phyloP scores from a whole-genome alignment of 1,140 invertebrate genomes.

The Listronotus bonariensis region DNA sequence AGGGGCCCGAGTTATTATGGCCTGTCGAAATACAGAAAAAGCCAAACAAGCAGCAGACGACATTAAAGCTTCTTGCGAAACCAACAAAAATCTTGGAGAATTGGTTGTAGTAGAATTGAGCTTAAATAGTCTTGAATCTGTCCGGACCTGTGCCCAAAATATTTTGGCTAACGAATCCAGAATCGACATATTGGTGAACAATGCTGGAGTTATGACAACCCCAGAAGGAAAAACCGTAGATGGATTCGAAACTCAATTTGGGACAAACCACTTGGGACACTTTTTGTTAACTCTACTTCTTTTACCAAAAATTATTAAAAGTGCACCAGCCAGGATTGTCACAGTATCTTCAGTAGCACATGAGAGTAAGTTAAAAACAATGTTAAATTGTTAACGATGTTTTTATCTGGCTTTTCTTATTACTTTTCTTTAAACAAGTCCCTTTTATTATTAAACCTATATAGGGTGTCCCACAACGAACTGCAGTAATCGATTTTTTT shows the following conservation, averaged over 20 bases:
- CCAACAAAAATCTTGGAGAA: constrained; percentile 60
- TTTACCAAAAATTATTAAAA: constrained; percentile 63
- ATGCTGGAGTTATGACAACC: constrained; percentile 79
- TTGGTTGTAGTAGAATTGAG: constrained; percentile 68
- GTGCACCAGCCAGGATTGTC: constrained; percentile 61
- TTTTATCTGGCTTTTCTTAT: too few species aligned
- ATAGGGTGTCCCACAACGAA: too few species aligned
- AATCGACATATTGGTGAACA: constrained; percentile 79
- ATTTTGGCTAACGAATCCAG: constrained; percentile 64
- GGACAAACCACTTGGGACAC: constrained; percentile 81
- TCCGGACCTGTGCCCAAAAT: constrained; percentile 70
- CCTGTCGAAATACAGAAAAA: constrained; percentile 54
- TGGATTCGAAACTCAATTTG: constrained; percentile 80
- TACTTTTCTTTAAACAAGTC: too few species aligned
- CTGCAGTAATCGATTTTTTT: too few species aligned
- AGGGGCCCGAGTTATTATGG: constrained; percentile 58
- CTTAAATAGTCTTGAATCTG: constrained; percentile 72
- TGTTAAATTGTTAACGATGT: too few species aligned
- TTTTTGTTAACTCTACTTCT: constrained; percentile 83
- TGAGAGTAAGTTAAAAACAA: constrained; percentile 50
- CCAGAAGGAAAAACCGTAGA: constrained; percentile 70
- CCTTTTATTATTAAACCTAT: too few species aligned
- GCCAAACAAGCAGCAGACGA: constrained; percentile 53
- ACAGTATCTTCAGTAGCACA: constrained; percentile 68
- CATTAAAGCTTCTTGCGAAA: constrained; percentile 57